Evolutionary conservation across 1,140 invertebrate genomes (phyloP), one percentile per base, ranked within the genome.

Genomic region (Andricus grossulariae): DNA sequence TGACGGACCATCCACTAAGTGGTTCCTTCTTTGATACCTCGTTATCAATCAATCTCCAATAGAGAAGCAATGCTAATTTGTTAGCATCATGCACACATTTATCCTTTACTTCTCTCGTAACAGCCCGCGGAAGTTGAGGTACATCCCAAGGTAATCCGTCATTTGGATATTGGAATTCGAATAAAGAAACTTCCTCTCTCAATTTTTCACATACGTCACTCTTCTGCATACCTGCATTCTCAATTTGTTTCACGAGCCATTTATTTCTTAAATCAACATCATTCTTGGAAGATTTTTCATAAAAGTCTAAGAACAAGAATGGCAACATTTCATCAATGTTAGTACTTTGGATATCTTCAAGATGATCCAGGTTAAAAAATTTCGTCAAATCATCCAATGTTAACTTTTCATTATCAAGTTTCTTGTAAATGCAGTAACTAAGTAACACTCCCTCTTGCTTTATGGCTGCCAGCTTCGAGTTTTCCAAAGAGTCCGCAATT

Each of bases 371-470:
- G 6, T 89, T 88, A 16, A 91, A 76, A 21, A 83, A 83, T 12
- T 73, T 52, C 4, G 70, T 75, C 19, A 66, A 16, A 66, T 66
- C 19, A 6, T 39, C 12, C 21, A 66, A 39, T 10, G 8, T 39
- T 0, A 25, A 66, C 15, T 5, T 7, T 15, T 16, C 4, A 54
- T 54, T 19, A 6, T 54, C 18, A 10, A 66, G 25, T 10, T 39
- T 39, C 2, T 66, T 39, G 16, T 71, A 18, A n/a, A 70, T 45
- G 45, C 80, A 77, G 83, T 84, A 84, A 16, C 71, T 75, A 3
- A 91, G 54, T 1, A 91, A 51, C 5, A 87, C 79, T 45, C 87
- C 87, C 32, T 91, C 89, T 45, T 92, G 90, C 51, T 80, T 87
- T 6, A 92, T 74, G 7, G 89, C 15, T 7, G 85, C 79, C 0